Evolutionary conservation across 2,797 vertebrate genomes (phyloP), one percentile per base, ranked within the genome.

Genomic region (Sebastes vulpes): DNA sequence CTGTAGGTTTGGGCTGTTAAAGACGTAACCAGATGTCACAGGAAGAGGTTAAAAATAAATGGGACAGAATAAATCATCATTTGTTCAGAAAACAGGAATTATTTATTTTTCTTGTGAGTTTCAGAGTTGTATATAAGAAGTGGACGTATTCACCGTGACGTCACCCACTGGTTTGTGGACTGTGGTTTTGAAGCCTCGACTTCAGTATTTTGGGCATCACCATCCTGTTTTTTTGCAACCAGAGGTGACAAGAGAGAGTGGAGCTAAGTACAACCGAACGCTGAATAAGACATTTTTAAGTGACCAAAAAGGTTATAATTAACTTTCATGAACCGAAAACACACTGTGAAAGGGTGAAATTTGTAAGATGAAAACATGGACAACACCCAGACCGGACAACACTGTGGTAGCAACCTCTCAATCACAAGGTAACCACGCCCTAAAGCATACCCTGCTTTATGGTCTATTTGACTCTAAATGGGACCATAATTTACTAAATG

Each of bases 111-210:
- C 26, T 5, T 25, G 25, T 31, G 21, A 28, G 9, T 35, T 26
- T 26, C 11, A 50, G 18, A 38, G 42, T 42, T 60, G 0, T 50
- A 20, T 50, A 20, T 50, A 50, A 20, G 18, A n/a, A 20, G 0
- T 50, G n/a, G 48, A 50, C 48, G 4, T 50, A 50, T 0, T 46
- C 42, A 46, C 1, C 6, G 0, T 46, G 42, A 46, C 42, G 16
- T 46, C 42, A 18, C 42, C 42, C 42, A 18, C 3, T 46, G 42
- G 42, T 46, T 18, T 46, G 42, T 46, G 42, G 48, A 50, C 18
- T 20, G 48, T 20, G 48, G 18, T 20, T 50, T 50, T 50, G 0
- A 50, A 0, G 0, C 8, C n/a, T 50, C 0, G 0, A 50, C 8
- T 50, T 20, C 8, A n/a, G 48, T 0, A 0, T 50, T 50, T 50